Percentiles rank a stretch among this genome's conserved stretches.
These are phyloP conservation scores for Ochropacha duplaris DNA, from an alignment of 2,888 invertebrate genomes.

Conservation along the genomic window DNA sequence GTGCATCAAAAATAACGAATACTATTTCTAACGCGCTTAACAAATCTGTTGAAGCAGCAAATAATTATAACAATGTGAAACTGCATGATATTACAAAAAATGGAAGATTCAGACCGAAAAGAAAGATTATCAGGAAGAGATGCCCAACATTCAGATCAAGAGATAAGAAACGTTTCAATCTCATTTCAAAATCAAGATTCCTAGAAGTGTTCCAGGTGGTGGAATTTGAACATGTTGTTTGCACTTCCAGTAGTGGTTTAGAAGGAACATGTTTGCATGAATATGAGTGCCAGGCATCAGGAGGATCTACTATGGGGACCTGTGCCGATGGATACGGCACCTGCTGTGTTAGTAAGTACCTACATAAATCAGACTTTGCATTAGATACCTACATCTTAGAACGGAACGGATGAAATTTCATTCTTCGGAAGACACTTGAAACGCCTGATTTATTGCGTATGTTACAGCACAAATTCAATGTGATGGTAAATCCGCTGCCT, in stretches of 20 bases:
- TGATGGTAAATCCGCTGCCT: slow-evolving; percentile 84
- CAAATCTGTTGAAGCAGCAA: slow-evolving; percentile 14
- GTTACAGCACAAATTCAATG: slow-evolving; percentile 85
- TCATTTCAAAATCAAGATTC: slow-evolving; percentile 60
- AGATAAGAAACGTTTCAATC: slow-evolving; percentile 25
- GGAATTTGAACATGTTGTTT: slow-evolving; percentile 86
- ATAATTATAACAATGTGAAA: slow-evolving; percentile 34
- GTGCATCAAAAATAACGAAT: neutral
- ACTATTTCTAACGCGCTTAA: slow-evolving; percentile 3
- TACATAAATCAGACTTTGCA: slow-evolving; percentile 5
- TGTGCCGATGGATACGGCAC: slow-evolving; percentile 89
- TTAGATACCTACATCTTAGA: neutral
- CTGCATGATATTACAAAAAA: slow-evolving; percentile 30
- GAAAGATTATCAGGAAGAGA: slow-evolving; percentile 38
- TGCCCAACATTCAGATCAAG: slow-evolving; percentile 34
- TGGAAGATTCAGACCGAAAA: slow-evolving; percentile 31
- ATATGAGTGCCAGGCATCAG: slow-evolving; percentile 84
- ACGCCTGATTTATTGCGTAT: slow-evolving; percentile 1
- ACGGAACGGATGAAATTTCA: too few species aligned
- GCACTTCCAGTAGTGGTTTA: slow-evolving; percentile 80
- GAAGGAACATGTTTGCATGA: slow-evolving; percentile 88
- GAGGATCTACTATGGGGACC: slow-evolving; percentile 85
- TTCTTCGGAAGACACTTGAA: neutral
- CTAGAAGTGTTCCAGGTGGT: slow-evolving; percentile 88
- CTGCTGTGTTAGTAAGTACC: slow-evolving; percentile 88